Evolutionary conservation across 2,797 vertebrate genomes (phyloP).

Genomic region (Argentina silus): DNA sequence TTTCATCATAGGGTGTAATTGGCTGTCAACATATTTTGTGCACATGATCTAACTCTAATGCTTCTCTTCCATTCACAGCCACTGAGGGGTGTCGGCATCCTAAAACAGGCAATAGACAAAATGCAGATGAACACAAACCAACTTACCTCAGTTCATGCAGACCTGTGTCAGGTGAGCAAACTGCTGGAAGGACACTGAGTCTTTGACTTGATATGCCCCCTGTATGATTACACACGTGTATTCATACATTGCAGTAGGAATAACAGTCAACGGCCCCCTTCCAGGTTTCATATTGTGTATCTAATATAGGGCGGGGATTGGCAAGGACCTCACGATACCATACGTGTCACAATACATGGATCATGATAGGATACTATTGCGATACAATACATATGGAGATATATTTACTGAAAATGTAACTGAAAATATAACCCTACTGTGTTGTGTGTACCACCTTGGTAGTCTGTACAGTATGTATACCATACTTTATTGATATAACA

Average conservation of each 20-base stretch:
- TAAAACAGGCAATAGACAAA: constrained; percentile 99
- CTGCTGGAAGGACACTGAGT: not conserved
- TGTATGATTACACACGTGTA: not conserved
- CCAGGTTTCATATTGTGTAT: not conserved
- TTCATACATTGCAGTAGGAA: not conserved
- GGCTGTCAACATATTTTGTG: no score
- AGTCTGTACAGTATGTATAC: no score
- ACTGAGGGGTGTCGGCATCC: constrained; percentile 93
- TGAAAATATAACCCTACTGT: no score
- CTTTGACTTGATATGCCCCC: not conserved
- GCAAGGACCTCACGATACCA: no score
- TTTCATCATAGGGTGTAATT: no score
- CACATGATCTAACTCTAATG: not conserved
- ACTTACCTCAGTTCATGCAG: constrained; percentile 98
- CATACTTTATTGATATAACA: no score
- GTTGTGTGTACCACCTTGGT: no score
- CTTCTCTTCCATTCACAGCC: constrained; percentile 79
- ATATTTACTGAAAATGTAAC: no score
- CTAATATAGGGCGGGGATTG: no score
- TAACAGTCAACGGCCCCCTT: not conserved
- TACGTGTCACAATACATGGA: no score
- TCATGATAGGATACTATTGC: no score
- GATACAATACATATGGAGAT: no score
- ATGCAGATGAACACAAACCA: constrained; percentile 99
- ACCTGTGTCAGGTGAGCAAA: constrained; percentile 95